A percentile compares a stretch with the other conserved stretches of the same genome.
phyloP scores from a whole-genome alignment of 2,113 vertebrate genomes.

The Ornithorhynchus anatinus region DNA sequence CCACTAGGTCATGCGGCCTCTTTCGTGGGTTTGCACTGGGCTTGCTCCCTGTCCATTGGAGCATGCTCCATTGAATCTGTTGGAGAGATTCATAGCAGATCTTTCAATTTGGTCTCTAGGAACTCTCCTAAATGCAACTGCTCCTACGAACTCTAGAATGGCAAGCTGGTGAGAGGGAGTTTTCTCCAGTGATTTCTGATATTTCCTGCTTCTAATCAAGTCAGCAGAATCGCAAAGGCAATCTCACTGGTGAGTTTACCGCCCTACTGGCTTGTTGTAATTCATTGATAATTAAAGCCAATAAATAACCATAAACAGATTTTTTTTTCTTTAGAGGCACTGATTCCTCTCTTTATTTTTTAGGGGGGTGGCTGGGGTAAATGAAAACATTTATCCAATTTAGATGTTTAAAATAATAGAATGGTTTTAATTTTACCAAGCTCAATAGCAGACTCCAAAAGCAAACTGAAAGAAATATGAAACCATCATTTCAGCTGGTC shows the following conservation, averaged over 20 bases:
- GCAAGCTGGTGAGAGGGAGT: constrained; percentile 54
- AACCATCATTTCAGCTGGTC: neutral
- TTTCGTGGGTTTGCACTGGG: no score
- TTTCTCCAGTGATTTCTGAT: constrained; percentile 58
- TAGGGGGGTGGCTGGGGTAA: neutral
- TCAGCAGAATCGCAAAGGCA: constrained; percentile 54
- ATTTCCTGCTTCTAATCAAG: constrained; percentile 63
- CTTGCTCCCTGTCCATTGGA: no score
- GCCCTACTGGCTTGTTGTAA: neutral
- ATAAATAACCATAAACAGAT: neutral
- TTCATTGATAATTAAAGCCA: neutral
- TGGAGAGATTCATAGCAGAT: neutral
- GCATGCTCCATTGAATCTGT: no score
- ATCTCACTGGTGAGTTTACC: no score
- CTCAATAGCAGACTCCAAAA: constrained; percentile 18
- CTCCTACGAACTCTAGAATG: constrained; percentile 53
- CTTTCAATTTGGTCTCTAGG: neutral
- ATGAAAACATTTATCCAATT: neutral
- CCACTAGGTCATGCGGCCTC: no score
- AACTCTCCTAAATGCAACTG: neutral
- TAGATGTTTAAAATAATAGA: constrained; percentile 12
- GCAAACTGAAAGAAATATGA: constrained; percentile 2
- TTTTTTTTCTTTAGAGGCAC: constrained; percentile 15
- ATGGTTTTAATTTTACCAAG: neutral
- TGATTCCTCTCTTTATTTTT: no score